Conservation (phyloP, 2,888 invertebrate species). For the Aricia artaxerxes region DNA sequence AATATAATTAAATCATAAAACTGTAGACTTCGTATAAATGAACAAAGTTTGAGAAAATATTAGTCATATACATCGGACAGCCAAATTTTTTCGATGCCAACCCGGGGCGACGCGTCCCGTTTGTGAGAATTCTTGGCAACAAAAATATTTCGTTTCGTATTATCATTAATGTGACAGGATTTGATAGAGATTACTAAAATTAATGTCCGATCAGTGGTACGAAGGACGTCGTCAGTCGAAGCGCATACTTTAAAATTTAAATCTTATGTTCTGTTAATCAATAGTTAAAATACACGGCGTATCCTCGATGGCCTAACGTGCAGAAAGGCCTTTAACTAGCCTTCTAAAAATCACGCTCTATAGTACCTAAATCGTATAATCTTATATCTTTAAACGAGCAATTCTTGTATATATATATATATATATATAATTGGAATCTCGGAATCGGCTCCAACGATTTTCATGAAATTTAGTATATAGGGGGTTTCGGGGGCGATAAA, state of each 20-base stretch:
- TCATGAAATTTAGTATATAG: too few species aligned
- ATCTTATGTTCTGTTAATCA: background rate
- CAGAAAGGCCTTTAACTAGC: too few species aligned
- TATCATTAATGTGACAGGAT: background rate
- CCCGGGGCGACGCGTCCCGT: constrained; percentile 19
- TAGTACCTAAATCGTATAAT: background rate
- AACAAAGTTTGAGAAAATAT: constrained; percentile 15
- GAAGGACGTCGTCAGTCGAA: background rate
- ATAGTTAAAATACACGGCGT: background rate
- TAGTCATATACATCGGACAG: constrained; percentile 10
- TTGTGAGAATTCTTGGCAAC: constrained; percentile 27
- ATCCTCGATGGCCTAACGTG: too few species aligned
- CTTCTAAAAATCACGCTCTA: background rate
- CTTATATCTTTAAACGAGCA: too few species aligned
- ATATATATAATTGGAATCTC: too few species aligned
- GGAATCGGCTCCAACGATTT: too few species aligned
- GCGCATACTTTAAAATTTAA: background rate
- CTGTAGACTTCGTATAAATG: background rate
- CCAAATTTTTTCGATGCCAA: constrained; percentile 10
- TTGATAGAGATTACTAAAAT: background rate
- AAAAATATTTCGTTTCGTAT: constrained; percentile 11
- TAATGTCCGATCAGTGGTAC: background rate
- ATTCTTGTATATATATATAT: too few species aligned
- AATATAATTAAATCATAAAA: constrained; percentile 15
- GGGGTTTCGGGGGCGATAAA: too few species aligned